phyloP scores from a whole-genome alignment of 2,113 vertebrate species.

The Xiphophorus hellerii region DNA sequence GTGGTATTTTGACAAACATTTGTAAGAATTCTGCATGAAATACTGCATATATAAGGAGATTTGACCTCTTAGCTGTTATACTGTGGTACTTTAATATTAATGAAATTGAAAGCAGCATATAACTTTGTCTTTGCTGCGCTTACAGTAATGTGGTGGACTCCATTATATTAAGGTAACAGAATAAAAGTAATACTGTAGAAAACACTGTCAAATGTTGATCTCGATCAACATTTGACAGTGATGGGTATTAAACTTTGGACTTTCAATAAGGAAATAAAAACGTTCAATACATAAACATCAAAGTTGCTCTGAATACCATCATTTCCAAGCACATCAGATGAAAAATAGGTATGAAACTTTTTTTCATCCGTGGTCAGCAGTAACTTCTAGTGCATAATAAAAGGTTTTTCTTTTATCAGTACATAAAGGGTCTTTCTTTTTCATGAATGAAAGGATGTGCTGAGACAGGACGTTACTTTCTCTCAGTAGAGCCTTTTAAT shows the following conservation, averaged over 20 bases:
- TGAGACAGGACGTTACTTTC: conserved; percentile 65
- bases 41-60: too few relatives aligned
- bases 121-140: too few relatives aligned
- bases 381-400: conserved; percentile 23
- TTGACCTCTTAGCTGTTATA: too few relatives aligned
- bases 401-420: conserved; percentile 61
- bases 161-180: too few relatives aligned
- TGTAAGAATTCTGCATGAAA: too few relatives aligned
- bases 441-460: conserved; percentile 58
- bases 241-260: conserved; percentile 4
- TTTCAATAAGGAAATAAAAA: conserved; percentile 40
- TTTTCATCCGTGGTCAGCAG: conserved; percentile 46
- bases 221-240: too few relatives aligned
- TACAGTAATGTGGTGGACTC: too few relatives aligned
- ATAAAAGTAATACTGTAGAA: too few relatives aligned
- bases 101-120: too few relatives aligned
- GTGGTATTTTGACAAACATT: too few relatives aligned
- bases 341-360: conserved; percentile 54
- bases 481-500: conserved; percentile 58
- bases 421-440: conserved; percentile 41
- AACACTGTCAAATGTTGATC: too few relatives aligned
- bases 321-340: conserved; percentile 45
- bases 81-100: too few relatives aligned
- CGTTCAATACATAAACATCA: conserved; percentile 4
- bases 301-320: conserved; percentile 39